A percentile compares a stretch with the other conserved stretches of the same genome.
Evolutionary conservation across 2,797 vertebrate species (phyloP).

Genomic region (Gadopsis marmoratus): DNA sequence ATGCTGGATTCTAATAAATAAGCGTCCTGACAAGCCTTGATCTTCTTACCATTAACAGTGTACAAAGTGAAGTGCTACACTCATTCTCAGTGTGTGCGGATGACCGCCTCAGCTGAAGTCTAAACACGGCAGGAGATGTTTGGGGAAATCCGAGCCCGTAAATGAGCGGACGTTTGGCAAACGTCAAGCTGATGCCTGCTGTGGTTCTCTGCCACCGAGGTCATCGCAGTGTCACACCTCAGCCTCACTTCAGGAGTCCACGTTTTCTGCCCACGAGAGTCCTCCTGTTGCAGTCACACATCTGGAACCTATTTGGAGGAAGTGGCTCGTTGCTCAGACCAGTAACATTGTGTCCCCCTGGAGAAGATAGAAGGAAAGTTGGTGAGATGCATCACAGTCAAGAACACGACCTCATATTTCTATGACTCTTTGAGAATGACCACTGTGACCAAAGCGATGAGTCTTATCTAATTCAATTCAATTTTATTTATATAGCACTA

Average conservation of each 20-base stretch:
- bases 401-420: too few species aligned
- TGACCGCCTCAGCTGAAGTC: not conserved
- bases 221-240: too few species aligned
- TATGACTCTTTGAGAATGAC: too few species aligned
- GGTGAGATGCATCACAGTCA: not conserved
- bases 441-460: not conserved
- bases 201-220: not conserved
- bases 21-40: not conserved
- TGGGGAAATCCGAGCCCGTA: not conserved
- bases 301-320: not conserved
- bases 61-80: conserved; percentile 1
- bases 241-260: not conserved
- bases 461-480: too few species aligned
- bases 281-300: not conserved
- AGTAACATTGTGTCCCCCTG: conserved; percentile 12
- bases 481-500: too few species aligned
- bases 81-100: not conserved
- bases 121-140: not conserved
- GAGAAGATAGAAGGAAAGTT: not conserved
- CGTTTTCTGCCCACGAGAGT: not conserved
- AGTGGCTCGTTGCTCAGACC: not conserved
- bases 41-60: not conserved
- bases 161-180: not conserved
- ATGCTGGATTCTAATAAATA: conserved; percentile 4
- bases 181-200: not conserved